These are phyloP conservation scores for Hoplias malabaricus DNA, from an alignment of 2,113 vertebrate genomes.

Conservation along the genomic window DNA sequence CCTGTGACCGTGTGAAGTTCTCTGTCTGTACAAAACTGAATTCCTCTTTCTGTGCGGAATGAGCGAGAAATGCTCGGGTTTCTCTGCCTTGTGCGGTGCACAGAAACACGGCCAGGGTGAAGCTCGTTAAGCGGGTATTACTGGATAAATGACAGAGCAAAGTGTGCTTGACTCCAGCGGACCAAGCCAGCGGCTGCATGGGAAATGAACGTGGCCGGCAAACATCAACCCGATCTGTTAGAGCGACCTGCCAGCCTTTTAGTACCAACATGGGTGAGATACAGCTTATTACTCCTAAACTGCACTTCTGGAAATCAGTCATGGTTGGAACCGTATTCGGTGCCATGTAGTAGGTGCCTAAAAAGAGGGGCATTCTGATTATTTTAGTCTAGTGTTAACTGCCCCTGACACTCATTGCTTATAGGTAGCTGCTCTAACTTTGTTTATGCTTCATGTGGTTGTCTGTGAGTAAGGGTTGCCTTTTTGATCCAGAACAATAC, in stretches of 20 bases:
- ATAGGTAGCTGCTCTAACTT: not conserved
- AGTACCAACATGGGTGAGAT: constrained; percentile 85
- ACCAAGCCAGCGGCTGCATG: constrained; percentile 70
- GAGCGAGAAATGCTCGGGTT: constrained; percentile 40
- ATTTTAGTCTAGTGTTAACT: no score
- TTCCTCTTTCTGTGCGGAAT: constrained; percentile 25
- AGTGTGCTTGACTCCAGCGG: constrained; percentile 69
- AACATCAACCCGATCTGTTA: constrained; percentile 74
- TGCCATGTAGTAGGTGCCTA: not conserved
- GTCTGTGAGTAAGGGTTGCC: not conserved
- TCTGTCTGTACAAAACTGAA: not conserved
- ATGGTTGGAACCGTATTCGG: not conserved
- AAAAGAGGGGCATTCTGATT: not conserved
- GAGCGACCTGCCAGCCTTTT: constrained; percentile 81
- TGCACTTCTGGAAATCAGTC: not conserved
- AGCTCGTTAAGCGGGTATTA: constrained; percentile 34
- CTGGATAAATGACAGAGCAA: constrained; percentile 72
- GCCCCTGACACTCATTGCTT: no score
- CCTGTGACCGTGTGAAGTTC: not conserved
- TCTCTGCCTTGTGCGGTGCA: constrained; percentile 18
- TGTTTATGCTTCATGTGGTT: not conserved
- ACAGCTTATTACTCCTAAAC: constrained; percentile 6
- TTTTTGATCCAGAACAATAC: no score
- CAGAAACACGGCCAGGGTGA: constrained; percentile 47
- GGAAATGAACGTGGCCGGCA: constrained; percentile 87